phyloP scores from a whole-genome alignment of 2,113 vertebrate species.

The Irena cyanogastra region DNA sequence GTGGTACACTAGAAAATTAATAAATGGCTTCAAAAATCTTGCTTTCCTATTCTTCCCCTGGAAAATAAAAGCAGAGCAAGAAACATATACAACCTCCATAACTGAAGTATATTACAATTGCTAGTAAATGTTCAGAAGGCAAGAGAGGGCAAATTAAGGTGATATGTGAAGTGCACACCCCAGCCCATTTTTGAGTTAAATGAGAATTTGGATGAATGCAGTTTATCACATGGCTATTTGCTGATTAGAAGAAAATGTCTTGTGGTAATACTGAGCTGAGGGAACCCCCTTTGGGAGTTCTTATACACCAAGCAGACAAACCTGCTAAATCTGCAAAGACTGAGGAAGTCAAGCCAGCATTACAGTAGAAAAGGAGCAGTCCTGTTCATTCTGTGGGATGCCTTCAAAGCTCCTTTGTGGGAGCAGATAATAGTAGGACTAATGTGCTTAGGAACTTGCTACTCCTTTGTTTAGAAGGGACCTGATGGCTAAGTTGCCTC shows the following conservation, averaged over 20 bases:
- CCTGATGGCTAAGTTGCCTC: neutral
- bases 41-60: neutral
- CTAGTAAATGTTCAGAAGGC: neutral
- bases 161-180: neutral
- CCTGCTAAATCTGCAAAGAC: neutral
- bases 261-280: neutral
- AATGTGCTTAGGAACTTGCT: neutral
- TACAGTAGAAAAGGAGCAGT: neutral
- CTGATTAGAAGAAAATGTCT: neutral
- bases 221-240: neutral
- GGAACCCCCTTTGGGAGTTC: neutral
- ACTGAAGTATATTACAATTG: neutral
- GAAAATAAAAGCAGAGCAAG: slow-evolving; percentile 14
- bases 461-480: neutral
- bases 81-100: neutral
- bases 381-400: neutral
- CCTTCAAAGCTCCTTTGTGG: neutral
- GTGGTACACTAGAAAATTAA: neutral
- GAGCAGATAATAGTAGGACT: neutral
- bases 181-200: neutral
- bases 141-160: neutral
- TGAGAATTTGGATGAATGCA: neutral
- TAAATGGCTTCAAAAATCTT: neutral
- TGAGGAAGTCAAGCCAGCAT: neutral
- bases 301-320: neutral